Percentiles rank a stretch among this genome's conserved stretches.
Evolutionary conservation across 2,888 invertebrate genomes (phyloP).

Genomic region (Brachypalpus laphriformis): DNA sequence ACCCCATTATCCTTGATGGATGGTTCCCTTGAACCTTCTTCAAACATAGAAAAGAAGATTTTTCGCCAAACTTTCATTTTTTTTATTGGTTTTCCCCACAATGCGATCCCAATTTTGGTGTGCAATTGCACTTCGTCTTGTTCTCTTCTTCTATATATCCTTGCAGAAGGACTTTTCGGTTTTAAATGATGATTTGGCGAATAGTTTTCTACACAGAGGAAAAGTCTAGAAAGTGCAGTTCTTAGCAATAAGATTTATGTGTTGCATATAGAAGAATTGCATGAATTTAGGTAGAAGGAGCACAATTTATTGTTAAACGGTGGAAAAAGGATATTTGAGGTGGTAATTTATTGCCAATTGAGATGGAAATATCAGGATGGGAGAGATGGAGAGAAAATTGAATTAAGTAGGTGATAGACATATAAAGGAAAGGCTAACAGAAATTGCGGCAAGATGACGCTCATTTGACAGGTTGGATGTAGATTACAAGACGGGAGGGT

Average conservation of each 20-base stretch:
- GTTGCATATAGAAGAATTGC: slow-evolving; percentile 37
- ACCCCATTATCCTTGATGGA: slow-evolving; percentile 62
- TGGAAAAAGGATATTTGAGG: slow-evolving; percentile 54
- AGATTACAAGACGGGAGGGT: background rate
- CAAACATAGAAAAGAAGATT: slow-evolving; percentile 17
- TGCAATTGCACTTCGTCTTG: too few relatives aligned
- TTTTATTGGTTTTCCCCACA: slow-evolving; percentile 12
- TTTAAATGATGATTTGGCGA: slow-evolving; percentile 72
- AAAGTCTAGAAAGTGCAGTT: slow-evolving; percentile 44
- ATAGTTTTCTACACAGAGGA: slow-evolving; percentile 38
- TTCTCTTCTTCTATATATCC: slow-evolving; percentile 27
- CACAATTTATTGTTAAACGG: slow-evolving; percentile 54
- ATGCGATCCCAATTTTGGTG: slow-evolving; percentile 47
- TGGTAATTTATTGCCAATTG: slow-evolving; percentile 65
- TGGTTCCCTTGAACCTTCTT: slow-evolving; percentile 55
- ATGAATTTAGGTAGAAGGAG: background rate
- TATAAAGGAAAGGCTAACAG: background rate
- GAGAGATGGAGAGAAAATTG: slow-evolving; percentile 30
- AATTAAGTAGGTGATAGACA: slow-evolving; percentile 39
- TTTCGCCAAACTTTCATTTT: background rate
- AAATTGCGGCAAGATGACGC: background rate
- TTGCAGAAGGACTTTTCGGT: slow-evolving; percentile 51
- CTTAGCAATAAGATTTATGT: slow-evolving; percentile 58
- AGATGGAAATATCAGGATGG: slow-evolving; percentile 23
- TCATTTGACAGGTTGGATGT: background rate